A percentile compares a stretch with the other conserved stretches of the same genome.
phyloP scores from a whole-genome alignment of 2,113 vertebrate genomes.

The Aphyosemion australe region DNA sequence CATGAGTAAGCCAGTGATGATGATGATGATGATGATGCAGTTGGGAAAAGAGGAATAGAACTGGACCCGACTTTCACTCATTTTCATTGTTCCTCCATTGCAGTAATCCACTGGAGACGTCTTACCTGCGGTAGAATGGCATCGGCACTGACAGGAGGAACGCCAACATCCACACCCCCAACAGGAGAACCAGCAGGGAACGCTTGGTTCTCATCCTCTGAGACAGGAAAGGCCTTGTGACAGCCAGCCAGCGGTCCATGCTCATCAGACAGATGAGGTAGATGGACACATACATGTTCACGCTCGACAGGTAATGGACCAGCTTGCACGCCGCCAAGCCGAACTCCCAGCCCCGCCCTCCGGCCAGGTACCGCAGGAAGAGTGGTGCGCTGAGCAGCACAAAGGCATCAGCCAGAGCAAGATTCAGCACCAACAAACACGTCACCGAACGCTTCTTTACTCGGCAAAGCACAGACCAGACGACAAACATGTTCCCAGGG shows the following conservation, averaged over 20 bases:
- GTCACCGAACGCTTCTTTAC: slow-evolving; percentile 83
- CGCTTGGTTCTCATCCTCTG: slow-evolving; percentile 82
- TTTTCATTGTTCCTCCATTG: background rate
- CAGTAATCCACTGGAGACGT: background rate
- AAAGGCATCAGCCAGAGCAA: slow-evolving; percentile 82
- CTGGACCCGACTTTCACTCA: too few species aligned
- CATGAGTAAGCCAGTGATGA: too few species aligned
- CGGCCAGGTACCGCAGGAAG: slow-evolving; percentile 79
- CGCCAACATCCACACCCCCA: slow-evolving; percentile 81
- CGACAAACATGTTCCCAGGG: slow-evolving; percentile 86
- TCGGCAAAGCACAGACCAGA: slow-evolving; percentile 84
- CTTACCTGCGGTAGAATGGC: slow-evolving; percentile 83
- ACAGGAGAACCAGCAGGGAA: slow-evolving; percentile 73
- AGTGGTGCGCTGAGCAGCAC: slow-evolving; percentile 86
- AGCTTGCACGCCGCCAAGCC: slow-evolving; percentile 81
- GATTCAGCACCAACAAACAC: slow-evolving; percentile 84
- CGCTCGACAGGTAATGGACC: slow-evolving; percentile 84
- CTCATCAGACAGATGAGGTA: slow-evolving; percentile 90
- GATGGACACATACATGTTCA: slow-evolving; percentile 92
- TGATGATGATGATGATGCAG: too few species aligned
- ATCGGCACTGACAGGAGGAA: slow-evolving; percentile 84
- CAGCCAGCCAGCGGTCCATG: slow-evolving; percentile 87
- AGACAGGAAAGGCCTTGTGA: slow-evolving; percentile 82
- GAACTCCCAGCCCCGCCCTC: slow-evolving; percentile 81
- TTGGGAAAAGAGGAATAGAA: too few species aligned